Evolutionary conservation across 2,797 vertebrate genomes (phyloP), one percentile per base, ranked within the genome.

Genomic region (Schizopygopsis malacanthus): DNA sequence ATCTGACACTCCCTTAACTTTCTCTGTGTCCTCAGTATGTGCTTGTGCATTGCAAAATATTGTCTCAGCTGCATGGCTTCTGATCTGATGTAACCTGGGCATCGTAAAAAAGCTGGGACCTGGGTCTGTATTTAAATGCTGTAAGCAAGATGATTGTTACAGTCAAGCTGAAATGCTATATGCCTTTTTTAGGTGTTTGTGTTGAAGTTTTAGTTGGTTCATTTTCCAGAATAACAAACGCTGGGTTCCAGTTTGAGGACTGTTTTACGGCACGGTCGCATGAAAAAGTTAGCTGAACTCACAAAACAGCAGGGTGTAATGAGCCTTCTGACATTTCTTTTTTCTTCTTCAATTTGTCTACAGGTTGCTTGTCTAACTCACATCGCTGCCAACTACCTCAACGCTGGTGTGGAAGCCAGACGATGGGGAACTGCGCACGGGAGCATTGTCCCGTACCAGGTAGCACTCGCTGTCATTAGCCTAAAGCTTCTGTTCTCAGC

Each of bases 381-480:
- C 4, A 92, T 99, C 41, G 98, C 96, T 79, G 95, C 97, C 20
- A 99, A 98, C 95, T 99, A 96, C 85, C 96, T 99, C 85, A 99
- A 96, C 15, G 92, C 92, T 13, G 95, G 95, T 88, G 92, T 95
- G 81, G 97, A 98, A 94, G 96, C 95, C 4, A 92, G 91, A 78
- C 95, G 97, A 50, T 99, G 97, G 98, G 98, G 98, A 59, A 98
- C 97, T 15, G 98, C 97, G 84, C 98, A 99, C 25, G 96, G 95
- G 87, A 99, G 97, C 92, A 97, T 99, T 87, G 98, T 99, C 73
- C 98, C 98, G 0, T 99, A 99, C 90, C 98, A 99, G 97, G 98
- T 99, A 33, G 33, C 33, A 33, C 33, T 33, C 33, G 33, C 33
- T 33, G 0, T 33, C 33, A 33, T 33, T 3, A 33, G 33, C 33